phyloP scores from a whole-genome alignment of 2,113 vertebrate species.

The Bombycilla garrulus region DNA sequence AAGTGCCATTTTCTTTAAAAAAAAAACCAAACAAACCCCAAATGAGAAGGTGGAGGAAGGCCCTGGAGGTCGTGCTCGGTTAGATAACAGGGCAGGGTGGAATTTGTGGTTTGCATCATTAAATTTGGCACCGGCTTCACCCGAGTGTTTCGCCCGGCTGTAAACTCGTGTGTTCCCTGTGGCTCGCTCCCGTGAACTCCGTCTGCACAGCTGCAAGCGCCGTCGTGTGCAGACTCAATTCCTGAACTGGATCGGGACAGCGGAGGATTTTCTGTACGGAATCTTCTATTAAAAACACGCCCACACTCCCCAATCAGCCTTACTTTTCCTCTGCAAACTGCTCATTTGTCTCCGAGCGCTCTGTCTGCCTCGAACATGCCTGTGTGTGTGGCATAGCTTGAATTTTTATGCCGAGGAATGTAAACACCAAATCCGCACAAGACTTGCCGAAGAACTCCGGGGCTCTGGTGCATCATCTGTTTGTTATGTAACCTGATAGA shows the following conservation, averaged over 20 bases:
- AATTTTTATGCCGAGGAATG: slow-evolving; percentile 53
- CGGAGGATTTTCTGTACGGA: not conserved
- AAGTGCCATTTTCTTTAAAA: not conserved
- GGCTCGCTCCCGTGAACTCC: not conserved
- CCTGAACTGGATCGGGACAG: not conserved
- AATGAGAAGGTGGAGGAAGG: not conserved
- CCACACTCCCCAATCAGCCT: not conserved
- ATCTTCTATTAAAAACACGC: not conserved
- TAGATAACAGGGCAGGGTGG: not conserved
- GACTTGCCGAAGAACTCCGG: slow-evolving; percentile 9
- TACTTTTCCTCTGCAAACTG: not conserved
- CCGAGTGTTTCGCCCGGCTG: not conserved
- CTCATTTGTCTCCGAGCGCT: not conserved
- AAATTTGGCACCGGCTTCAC: not conserved
- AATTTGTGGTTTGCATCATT: not conserved
- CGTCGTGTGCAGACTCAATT: not conserved
- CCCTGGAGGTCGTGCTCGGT: fast-evolving
- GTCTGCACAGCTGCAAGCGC: not conserved
- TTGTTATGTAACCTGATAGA: slow-evolving; percentile 65
- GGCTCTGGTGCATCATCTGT: slow-evolving; percentile 38
- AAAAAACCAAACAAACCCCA: not conserved
- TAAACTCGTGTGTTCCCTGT: not conserved
- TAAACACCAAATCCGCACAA: slow-evolving; percentile 38
- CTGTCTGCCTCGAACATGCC: not conserved
- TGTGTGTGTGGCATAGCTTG: slow-evolving; percentile 34